Conservation (phyloP, 2,797 vertebrate species). For the Falco biarmicus region DNA sequence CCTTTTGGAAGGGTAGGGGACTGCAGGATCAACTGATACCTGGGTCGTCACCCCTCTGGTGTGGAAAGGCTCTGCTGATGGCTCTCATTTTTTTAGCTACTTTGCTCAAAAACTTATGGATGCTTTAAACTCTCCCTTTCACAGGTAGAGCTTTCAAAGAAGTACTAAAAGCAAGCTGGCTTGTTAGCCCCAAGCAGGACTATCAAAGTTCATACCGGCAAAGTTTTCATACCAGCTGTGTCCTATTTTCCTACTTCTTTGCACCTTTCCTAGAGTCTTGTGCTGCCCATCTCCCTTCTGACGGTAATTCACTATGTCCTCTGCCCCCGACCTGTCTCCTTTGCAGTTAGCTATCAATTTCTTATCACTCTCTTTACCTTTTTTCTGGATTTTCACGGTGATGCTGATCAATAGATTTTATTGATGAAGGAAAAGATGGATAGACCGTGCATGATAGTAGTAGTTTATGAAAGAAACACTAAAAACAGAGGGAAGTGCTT, state of each 20-base stretch:
- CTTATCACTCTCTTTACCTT: not conserved
- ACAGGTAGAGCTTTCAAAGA: not conserved
- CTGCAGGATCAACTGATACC: not conserved
- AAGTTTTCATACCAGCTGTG: not conserved
- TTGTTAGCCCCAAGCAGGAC: not conserved
- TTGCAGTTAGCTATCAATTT: not conserved
- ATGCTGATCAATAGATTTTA: not conserved
- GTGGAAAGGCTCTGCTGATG: not conserved
- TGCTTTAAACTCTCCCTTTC: not conserved
- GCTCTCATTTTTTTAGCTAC: not conserved
- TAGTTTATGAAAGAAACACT: not conserved
- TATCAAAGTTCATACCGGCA: not conserved
- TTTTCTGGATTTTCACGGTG: not conserved
- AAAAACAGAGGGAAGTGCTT: not conserved
- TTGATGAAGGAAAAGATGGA: not conserved
- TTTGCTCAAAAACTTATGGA: not conserved
- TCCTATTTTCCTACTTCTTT: not conserved
- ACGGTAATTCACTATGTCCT: not conserved
- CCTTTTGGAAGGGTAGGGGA: not conserved
- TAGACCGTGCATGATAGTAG: not conserved
- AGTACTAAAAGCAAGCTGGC: not conserved
- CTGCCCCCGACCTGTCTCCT: not conserved
- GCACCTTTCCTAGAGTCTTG: not conserved
- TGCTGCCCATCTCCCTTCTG: not conserved
- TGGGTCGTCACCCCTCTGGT: fast-evolving